Base-by-base conservation (phyloP, 2,888 invertebrate genomes). In the Lasioglossum vierecki region DNA sequence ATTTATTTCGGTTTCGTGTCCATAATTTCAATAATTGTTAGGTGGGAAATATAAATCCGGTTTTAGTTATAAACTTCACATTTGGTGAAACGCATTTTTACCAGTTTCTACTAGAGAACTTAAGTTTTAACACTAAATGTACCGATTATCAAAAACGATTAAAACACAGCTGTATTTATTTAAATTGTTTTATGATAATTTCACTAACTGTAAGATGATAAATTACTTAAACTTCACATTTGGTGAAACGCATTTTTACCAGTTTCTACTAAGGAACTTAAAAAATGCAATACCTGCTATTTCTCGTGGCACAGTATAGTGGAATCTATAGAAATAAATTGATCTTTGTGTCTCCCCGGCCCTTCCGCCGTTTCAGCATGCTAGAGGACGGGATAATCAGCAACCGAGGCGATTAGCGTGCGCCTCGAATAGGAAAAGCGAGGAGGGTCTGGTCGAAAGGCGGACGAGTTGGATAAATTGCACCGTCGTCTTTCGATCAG, bases 401-500 rank as follows among this genome's bases (percentile, higher is more conserved):
- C 30, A 63, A 30, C 63, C 26, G 30, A 35, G 18, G 63, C 63
- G 63, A 63, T 63, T 63, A 63, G 30, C 35, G 63, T 63, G 63
- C 63, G 8, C 18, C 35, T 35, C 30, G 30, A 63, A 15, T 63
- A 63, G 63, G 63, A 63, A 63, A 30, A 35, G 26, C 26, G 13
- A 60, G 30, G 63, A 18, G 63, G 18, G 22, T 57, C 15, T 63
- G 18, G 30, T 18, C 63, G 30, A 63, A 63, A 63, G 63, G 30
- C 63, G 30, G 26, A 15, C n/a, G 39, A 57, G 82, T 82, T 70
- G 22, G n/a, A 74, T 75, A 53, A 35, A 60, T 82, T 44, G 46
- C n/a, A 11, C 26, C 3, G 11, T 22, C 15, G 18, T 26, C 57
- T 53, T 35, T 8, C 9, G 60, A 26, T 13, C 63, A 15, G 22